These are phyloP conservation scores for Zoanthus solanderi DNA, from an alignment of 92 coral and sea anemone genomes.

Conservation along the genomic window DNA sequence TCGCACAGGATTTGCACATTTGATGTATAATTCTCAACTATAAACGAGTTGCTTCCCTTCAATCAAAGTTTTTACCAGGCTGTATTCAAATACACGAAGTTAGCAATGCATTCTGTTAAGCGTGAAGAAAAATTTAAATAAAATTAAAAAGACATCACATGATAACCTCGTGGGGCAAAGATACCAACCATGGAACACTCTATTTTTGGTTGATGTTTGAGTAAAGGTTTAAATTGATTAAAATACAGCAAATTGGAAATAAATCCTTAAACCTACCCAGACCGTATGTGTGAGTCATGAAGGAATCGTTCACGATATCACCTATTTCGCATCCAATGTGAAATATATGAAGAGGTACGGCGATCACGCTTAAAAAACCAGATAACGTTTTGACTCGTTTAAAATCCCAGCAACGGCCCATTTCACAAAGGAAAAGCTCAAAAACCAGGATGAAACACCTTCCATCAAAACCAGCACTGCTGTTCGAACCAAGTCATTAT, in stretches of 20 bases:
- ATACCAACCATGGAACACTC: neutral
- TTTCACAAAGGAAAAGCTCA: too few relatives aligned
- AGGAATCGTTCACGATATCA: neutral
- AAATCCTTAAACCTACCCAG: neutral
- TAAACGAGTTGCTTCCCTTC: too few relatives aligned
- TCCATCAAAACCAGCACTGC: neutral
- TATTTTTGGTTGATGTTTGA: neutral
- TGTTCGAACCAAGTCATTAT: neutral
- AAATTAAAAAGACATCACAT: neutral
- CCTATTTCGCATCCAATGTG: slow-evolving; percentile 4
- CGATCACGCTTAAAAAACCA: neutral
- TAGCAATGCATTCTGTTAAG: too few relatives aligned
- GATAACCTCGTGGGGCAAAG: neutral
- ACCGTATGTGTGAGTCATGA: slow-evolving; percentile 7
- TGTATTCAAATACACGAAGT: too few relatives aligned
- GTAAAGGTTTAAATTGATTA: neutral
- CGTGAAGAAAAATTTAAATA: neutral
- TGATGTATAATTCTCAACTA: too few relatives aligned
- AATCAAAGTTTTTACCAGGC: too few relatives aligned
- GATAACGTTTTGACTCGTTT: neutral
- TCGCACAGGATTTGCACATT: too few relatives aligned
- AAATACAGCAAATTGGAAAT: too few relatives aligned
- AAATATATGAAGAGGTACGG: neutral
- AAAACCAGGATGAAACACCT: too few relatives aligned
- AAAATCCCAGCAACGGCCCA: neutral